phyloP scores from a whole-genome alignment of 2,113 vertebrate species.

The Pristiophorus japonicus region DNA sequence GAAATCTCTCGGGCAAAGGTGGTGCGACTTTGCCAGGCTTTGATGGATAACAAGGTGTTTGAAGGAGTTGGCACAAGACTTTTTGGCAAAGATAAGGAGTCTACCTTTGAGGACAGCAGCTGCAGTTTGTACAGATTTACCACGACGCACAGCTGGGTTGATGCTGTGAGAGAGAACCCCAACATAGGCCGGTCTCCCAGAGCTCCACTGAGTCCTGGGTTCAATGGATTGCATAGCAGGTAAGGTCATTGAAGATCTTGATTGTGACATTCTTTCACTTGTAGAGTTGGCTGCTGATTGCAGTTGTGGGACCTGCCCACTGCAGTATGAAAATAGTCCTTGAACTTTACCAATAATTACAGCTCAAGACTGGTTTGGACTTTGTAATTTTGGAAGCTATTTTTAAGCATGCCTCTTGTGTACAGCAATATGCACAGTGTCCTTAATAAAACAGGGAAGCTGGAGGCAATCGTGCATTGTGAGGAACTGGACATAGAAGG shows the following conservation, averaged over 20 bases:
- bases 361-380: neutral
- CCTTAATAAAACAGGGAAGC: too few species aligned
- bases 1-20: slow-evolving; percentile 86
- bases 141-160: slow-evolving; percentile 48
- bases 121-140: slow-evolving; percentile 87
- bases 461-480: too few species aligned
- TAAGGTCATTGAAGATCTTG: slow-evolving; percentile 40
- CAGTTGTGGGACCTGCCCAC: neutral
- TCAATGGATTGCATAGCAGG: slow-evolving; percentile 48
- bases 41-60: slow-evolving; percentile 92
- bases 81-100: slow-evolving; percentile 81
- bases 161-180: slow-evolving; percentile 55
- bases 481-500: too few species aligned
- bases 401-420: neutral
- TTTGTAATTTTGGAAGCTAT: slow-evolving; percentile 3
- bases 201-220: slow-evolving; percentile 49
- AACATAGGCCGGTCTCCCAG: slow-evolving; percentile 47
- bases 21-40: slow-evolving; percentile 82
- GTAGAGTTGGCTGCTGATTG: neutral
- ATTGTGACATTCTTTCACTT: neutral
- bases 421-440: too few species aligned
- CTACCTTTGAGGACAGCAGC: slow-evolving; percentile 82
- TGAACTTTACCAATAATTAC: neutral
- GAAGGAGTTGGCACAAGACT: slow-evolving; percentile 78
- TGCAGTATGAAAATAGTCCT: neutral